Evolutionary conservation across 2,888 invertebrate genomes (phyloP).

Genomic region (Limnephilus marmoratus): DNA sequence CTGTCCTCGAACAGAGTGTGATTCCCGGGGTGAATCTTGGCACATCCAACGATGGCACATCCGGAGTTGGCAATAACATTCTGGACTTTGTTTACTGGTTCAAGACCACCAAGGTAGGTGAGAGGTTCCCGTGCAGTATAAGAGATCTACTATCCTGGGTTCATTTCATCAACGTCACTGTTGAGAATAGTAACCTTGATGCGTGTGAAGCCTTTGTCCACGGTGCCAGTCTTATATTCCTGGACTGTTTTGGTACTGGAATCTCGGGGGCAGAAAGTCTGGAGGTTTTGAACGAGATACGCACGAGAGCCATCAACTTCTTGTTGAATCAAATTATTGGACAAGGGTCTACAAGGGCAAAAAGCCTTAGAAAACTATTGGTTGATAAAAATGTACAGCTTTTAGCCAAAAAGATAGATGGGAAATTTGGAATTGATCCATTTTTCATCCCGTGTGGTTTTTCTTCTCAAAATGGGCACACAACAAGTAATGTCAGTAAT

Average conservation of each 20-base stretch:
- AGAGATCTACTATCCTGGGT: conserved; percentile 96
- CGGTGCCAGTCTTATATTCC: conserved; percentile 93
- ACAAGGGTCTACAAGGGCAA: conserved; percentile 72
- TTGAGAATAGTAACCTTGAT: conserved; percentile 72
- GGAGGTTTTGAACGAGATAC: conserved; percentile 73
- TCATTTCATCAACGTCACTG: conserved; percentile 87
- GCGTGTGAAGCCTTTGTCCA: conserved; percentile 87
- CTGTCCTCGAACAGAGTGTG: conserved; percentile 90
- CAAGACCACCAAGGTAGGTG: conserved; percentile 83
- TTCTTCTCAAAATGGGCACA: conserved; percentile 65
- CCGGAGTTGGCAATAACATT: conserved; percentile 83
- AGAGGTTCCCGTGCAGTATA: conserved; percentile 90
- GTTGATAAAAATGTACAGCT: conserved; percentile 71
- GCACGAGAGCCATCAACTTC: conserved; percentile 77
- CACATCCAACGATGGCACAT: conserved; percentile 76
- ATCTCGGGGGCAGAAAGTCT: conserved; percentile 83
- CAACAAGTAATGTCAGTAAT: neutral
- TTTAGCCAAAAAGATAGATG: conserved; percentile 70
- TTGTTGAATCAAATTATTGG: conserved; percentile 77
- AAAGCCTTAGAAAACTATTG: conserved; percentile 70
- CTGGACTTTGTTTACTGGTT: conserved; percentile 91
- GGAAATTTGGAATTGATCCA: conserved; percentile 85
- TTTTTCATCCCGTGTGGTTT: conserved; percentile 83
- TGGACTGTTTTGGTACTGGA: conserved; percentile 94
- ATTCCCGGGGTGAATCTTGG: conserved; percentile 76